Evolutionary conservation across 2,113 vertebrate species (phyloP), one percentile per base, ranked within the genome.

Genomic region (Anguilla japonica): DNA sequence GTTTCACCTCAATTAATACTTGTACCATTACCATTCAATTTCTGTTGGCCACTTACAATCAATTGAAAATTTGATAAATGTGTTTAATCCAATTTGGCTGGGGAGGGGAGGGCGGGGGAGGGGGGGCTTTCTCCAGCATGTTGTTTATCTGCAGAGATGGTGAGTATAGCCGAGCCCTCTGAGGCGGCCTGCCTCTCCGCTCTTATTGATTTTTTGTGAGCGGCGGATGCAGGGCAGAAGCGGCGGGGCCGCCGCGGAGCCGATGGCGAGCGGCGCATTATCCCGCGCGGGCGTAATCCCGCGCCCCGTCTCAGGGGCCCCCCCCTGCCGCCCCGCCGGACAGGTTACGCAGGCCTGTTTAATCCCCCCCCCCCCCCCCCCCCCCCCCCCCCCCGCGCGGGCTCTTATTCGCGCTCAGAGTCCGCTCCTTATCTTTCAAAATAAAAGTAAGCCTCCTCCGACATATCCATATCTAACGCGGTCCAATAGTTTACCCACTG

Each of bases 1-100:
- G 93, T 94, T 95, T 89, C 89, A 82, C 90, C 93, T 94, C 93
- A 95, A 93, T 95, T 93, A 94, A 91, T 88, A 92, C 89, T 90
- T 91, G 92, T 92, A 92, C 90, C 91, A 93, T 94, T 93, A 93
- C 92, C 92, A 91, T 93, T 86, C 91, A 91, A 75, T 89, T 92
- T 93, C 87, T 53, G 7, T 93, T 90, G 92, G 92, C 93, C 91
- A 91, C 92, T 86, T 90, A 91, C 93, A 92, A 95, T 95, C 93
- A 95, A 94, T 95, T 92, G 85, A 92, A 92, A 95, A 94, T 94
- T 94, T 95, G 92, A 93, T 94, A 91, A 92, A 92, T 93, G 92
- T 91, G 90, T 93, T 92, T 93, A 95, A 94, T 92, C 92, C 91
- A 87, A 90, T 93, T 89, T 91, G 82, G 34, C 34, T 34, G 34